phyloP scores from a whole-genome alignment of 2,113 vertebrate species.

The Zootoca vivipara region DNA sequence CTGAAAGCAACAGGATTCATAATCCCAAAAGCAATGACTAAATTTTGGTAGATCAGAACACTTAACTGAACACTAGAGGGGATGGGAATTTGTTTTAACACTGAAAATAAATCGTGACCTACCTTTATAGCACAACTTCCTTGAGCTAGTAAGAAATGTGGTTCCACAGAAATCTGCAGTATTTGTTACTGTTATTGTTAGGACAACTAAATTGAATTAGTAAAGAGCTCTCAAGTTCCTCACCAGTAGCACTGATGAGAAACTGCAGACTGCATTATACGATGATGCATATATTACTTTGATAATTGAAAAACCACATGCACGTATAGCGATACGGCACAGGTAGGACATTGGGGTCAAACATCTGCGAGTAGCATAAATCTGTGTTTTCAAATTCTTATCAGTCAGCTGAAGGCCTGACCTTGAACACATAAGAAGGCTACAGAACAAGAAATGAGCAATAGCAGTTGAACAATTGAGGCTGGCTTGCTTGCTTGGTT shows the following conservation, averaged over 20 bases:
- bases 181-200: background rate
- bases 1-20: background rate
- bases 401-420: background rate
- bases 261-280: background rate
- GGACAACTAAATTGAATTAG: background rate
- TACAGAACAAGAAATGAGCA: slow-evolving; percentile 7
- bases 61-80: background rate
- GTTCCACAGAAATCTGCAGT: background rate
- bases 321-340: background rate
- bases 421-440: background rate
- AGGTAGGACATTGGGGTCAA: background rate
- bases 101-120: background rate
- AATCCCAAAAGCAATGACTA: background rate
- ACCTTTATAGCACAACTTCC: background rate
- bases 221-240: background rate
- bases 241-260: background rate
- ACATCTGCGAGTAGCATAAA: background rate
- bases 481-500: background rate
- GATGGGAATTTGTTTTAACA: background rate
- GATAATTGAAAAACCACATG: background rate
- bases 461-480: background rate
- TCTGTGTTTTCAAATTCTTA: background rate
- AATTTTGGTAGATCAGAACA: background rate
- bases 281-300: background rate
- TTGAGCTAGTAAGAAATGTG: background rate